Conservation (phyloP, 1,140 invertebrate genomes). For the Oedothorax gibbosus region DNA sequence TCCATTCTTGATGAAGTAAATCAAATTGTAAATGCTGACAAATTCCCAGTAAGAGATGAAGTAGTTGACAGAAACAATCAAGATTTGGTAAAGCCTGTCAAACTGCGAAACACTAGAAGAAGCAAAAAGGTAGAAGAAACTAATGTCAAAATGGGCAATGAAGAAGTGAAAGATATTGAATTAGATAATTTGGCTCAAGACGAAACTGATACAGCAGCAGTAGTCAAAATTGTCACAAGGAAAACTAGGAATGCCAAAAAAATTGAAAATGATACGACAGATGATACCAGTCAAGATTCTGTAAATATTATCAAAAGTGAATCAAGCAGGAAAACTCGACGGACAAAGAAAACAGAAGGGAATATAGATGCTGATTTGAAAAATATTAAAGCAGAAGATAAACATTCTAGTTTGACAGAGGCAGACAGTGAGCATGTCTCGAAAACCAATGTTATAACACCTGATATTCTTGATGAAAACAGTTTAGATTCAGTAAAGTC, state of each 20-base stretch:
- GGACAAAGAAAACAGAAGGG: background rate
- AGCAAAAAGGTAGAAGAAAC: background rate
- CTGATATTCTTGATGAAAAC: too few relatives aligned
- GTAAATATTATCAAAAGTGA: background rate
- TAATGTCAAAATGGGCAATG: background rate
- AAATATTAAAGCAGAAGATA: too few relatives aligned
- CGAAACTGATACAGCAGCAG: background rate
- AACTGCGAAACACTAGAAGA: background rate
- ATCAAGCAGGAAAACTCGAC: background rate
- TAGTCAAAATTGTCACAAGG: background rate
- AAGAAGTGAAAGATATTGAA: background rate
- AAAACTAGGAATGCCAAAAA: slow-evolving; percentile 19
- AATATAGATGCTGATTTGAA: too few relatives aligned
- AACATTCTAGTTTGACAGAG: too few relatives aligned
- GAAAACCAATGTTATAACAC: too few relatives aligned
- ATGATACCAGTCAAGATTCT: background rate
- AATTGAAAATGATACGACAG: background rate
- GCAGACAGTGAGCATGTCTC: too few relatives aligned
- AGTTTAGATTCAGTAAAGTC: too few relatives aligned
- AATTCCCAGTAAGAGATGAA: background rate
- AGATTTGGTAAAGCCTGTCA: background rate
- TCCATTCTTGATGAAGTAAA: too few relatives aligned
- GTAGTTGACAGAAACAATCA: background rate
- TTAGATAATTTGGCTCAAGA: background rate
- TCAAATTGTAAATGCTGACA: too few relatives aligned